Percentiles rank a stretch among this genome's conserved stretches.
phyloP scores from a whole-genome alignment of 2,888 invertebrate species.

The Branchellion lobata region DNA sequence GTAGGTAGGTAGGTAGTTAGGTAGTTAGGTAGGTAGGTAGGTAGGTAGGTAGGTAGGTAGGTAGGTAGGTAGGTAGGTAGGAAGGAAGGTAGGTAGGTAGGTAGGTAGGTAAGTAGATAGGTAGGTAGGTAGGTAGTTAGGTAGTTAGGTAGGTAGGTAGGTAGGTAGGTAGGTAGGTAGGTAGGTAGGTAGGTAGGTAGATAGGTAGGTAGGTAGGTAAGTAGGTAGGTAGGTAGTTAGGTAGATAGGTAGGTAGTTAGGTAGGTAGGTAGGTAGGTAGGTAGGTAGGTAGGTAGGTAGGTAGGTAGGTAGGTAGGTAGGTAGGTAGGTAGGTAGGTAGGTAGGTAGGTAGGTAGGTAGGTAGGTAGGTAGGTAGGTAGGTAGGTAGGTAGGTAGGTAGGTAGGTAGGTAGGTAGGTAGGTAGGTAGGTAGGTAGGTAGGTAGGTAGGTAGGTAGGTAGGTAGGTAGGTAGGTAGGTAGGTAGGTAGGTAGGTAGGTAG shows the following conservation, averaged over 20 bases:
- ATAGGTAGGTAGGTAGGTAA: constrained; percentile 58
- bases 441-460: constrained; percentile 66
- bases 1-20: neutral
- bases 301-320: neutral
- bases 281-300: neutral
- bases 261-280: neutral
- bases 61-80: constrained; percentile 65
- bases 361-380: neutral
- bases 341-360: neutral
- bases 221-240: neutral
- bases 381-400: neutral
- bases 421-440: neutral
- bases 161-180: neutral
- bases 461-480: neutral
- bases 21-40: neutral
- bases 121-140: neutral
- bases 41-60: neutral
- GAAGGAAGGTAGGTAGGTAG: neutral
- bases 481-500: neutral
- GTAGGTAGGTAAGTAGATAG: neutral
- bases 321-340: constrained; percentile 65
- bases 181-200: constrained; percentile 65
- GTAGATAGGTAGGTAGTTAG: neutral
- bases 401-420: neutral
- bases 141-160: neutral